Evolutionary conservation across 1,140 invertebrate genomes (phyloP).

Genomic region (Penaeus indicus): DNA sequence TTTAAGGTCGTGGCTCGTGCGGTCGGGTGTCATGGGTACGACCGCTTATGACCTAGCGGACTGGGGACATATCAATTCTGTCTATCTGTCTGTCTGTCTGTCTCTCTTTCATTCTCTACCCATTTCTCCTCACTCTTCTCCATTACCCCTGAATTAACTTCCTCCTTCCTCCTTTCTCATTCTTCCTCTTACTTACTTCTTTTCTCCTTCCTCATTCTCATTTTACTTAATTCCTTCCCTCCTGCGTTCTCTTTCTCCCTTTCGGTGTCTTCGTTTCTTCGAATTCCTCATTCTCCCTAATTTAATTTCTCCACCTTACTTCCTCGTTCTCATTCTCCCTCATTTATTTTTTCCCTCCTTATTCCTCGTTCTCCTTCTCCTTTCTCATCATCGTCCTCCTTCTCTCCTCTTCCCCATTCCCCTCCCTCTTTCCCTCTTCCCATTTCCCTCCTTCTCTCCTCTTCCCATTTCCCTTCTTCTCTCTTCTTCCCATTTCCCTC

Average conservation of each 20-base stretch:
- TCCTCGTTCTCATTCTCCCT: conserved; percentile 10
- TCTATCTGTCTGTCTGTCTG: neutral
- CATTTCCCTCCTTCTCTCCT: neutral
- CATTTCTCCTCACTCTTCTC: neutral
- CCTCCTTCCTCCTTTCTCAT: neutral
- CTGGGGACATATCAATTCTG: neutral
- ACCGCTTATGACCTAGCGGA: neutral
- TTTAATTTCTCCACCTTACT: neutral
- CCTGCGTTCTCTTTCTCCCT: neutral
- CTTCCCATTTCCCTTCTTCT: too few relatives aligned
- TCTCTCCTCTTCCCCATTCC: neutral
- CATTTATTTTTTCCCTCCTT: neutral
- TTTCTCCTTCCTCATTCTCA: neutral
- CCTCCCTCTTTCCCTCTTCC: neutral
- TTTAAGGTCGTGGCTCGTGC: too few relatives aligned
- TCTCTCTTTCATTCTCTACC: neutral
- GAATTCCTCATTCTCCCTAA: neutral
- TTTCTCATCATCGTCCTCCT: too few relatives aligned
- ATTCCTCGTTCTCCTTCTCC: neutral
- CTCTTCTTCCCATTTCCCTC: neutral
- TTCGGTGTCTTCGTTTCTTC: neutral
- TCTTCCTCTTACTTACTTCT: neutral
- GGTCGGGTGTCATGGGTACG: neutral
- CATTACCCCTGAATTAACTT: neutral
- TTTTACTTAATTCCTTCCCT: neutral